Percentiles rank a stretch among this genome's conserved stretches.
These are phyloP conservation scores for Capitulum mitella DNA, from an alignment of 2,888 invertebrate genomes.

Conservation along the genomic window DNA sequence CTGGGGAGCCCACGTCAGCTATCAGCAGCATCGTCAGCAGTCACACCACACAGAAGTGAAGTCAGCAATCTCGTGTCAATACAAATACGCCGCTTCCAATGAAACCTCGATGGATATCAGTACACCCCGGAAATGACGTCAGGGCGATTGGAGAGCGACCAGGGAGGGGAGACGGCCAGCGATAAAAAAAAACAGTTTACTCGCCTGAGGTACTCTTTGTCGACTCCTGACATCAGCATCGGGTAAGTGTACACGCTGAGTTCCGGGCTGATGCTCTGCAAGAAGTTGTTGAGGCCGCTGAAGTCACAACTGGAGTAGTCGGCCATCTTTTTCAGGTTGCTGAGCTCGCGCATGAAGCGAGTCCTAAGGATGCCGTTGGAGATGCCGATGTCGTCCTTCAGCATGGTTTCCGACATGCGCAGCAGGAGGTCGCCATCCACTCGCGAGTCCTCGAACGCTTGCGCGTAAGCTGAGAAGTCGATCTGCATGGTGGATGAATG, in stretches of 20 bases:
- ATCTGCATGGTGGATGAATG: too few relatives aligned
- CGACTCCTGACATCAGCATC: constrained; percentile 91
- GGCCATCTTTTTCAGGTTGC: constrained; percentile 87
- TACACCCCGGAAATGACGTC: too few relatives aligned
- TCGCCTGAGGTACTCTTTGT: constrained; percentile 69
- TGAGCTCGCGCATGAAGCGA: constrained; percentile 84
- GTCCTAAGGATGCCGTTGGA: constrained; percentile 86
- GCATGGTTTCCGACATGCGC: constrained; percentile 83
- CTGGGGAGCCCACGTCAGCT: too few relatives aligned
- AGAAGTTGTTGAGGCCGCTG: constrained; percentile 75
- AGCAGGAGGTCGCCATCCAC: constrained; percentile 95
- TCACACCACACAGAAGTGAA: too few relatives aligned
- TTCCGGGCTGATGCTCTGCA: constrained; percentile 75
- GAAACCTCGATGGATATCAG: too few relatives aligned
- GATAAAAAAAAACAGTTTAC: too few relatives aligned
- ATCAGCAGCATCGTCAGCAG: too few relatives aligned
- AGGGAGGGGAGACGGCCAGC: too few relatives aligned
- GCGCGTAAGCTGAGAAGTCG: constrained; percentile 77
- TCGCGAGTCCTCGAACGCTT: constrained; percentile 77
- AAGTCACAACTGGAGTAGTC: constrained; percentile 92
- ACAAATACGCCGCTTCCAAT: too few relatives aligned
- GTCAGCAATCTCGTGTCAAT: too few relatives aligned
- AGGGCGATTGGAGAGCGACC: too few relatives aligned
- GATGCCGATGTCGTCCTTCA: constrained; percentile 85
- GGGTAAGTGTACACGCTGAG: constrained; percentile 94